Evolutionary conservation across 1,140 invertebrate species (phyloP), one percentile per base, ranked within the genome.

Genomic region (Pseudomyrmex sp.): DNA sequence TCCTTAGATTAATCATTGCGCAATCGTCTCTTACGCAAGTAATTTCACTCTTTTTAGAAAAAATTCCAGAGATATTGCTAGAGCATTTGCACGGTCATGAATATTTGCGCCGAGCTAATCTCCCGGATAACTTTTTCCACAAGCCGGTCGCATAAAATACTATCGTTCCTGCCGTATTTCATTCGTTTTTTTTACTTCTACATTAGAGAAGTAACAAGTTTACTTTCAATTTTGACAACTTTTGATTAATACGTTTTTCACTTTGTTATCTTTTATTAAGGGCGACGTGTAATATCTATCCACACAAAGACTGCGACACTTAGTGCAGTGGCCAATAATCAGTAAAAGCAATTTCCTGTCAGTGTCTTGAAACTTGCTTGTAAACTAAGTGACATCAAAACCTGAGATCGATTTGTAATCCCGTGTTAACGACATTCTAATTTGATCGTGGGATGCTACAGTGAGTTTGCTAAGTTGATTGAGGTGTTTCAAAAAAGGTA

Each of bases 391-490:
- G 73, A 79, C 73, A 83, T 65, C 54, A 83, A 35, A 79, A 77
- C 74, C 62, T 68, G 62, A 83, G 66, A 83, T 83, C 74, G 82
- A 68, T 83, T 74, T 79, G 75, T 79, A 83, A 83, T 83, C 63
- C 75, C 65, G 54, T 61, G 73, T 83, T 83, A 83, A 83, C 54
- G 74, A 79, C 50, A 48, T 83, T 83, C 65, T 83, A 77, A 79
- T 84, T 84, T 20, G 56, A 54, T 84, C 56, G 46, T 20, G 76
- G 20, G 20, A 82, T 26, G 20, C 76, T 80, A 54, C n/a, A 72
- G 20, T 52, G 66, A 80, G 35, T 84, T 72, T 50, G 46, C 63
- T 54, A 84, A 79, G 83, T 80, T 84, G 46, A 52, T 82, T 66
- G 75, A 70, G 54, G 18, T 35, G 66, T 75, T 79, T 69, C 61